These are phyloP conservation scores for Syndactyla subalaris DNA, from an alignment of 2,797 vertebrate species.

Conservation along the genomic window DNA sequence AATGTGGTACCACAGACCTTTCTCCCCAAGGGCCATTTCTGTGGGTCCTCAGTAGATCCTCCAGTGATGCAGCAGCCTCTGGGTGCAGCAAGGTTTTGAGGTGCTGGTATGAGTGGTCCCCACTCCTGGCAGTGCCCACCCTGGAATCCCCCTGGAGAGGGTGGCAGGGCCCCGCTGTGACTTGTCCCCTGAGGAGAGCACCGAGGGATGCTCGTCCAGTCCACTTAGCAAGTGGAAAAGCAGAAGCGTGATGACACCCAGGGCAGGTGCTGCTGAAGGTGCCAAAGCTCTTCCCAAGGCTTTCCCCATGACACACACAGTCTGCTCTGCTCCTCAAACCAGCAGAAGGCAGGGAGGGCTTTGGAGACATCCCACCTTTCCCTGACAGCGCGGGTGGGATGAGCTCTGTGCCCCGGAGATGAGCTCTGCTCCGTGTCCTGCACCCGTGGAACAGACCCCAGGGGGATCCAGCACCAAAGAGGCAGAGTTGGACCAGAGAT, in stretches of 20 bases:
- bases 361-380: not conserved
- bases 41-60: not conserved
- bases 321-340: accelerated
- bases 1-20: accelerated
- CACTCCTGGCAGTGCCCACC: not conserved
- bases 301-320: accelerated
- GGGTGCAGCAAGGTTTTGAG: not conserved
- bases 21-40: accelerated
- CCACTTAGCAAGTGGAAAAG: accelerated
- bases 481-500: not conserved
- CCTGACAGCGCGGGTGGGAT: not conserved
- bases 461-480: not conserved
- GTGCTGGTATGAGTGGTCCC: accelerated
- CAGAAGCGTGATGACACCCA: not conserved
- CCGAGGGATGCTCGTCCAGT: not conserved
- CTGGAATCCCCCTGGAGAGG: not conserved
- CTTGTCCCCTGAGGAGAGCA: not conserved
- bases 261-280: not conserved
- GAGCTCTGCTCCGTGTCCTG: not conserved
- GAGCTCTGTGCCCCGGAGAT: accelerated
- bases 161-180: not conserved
- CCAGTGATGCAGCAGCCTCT: not conserved
- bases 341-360: not conserved
- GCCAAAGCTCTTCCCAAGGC: not conserved
- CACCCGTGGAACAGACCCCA: not conserved